Base-by-base conservation (phyloP, 1,140 invertebrate genomes). In the Pseudomyrmex concolor region DNA sequence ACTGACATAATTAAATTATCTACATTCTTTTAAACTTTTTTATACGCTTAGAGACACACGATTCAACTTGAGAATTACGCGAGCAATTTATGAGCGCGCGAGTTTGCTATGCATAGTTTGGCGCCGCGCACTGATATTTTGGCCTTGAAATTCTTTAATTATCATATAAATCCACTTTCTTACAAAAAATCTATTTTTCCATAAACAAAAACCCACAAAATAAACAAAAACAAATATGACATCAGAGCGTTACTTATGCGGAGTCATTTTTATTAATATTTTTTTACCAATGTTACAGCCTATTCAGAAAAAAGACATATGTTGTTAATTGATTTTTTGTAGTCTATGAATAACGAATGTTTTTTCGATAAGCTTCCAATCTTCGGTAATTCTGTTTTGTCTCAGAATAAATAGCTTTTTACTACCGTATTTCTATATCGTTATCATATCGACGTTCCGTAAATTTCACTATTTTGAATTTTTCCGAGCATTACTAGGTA, bases 281-380 rank as follows among this genome's bases (percentile, higher is more conserved):
- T 34, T 10, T 66, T 43, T 12, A 17, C 51, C 45, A 8, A 25
- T 63, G 3, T 2, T 8, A 66, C 34, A 22, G 2, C 2, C 5
- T 59, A 59, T 13, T 51, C 0, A 51, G 57, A n/a, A 10, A 66
- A 66, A 4, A 51, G 60, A 50, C 8, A n/a, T 66, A 45, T 17
- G 22, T 54, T 2, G 22, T 54, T 66, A 54, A 67, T 54, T 54
- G 48, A 76, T 66, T 25, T 2, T 9, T 12, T 12, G 17, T 62
- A 34, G 2, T 66, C 8, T 22, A 50, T 74, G 25, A 66, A 48
- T 72, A 25, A 19, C 62, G 2, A 64, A 45, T 77, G 54, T 25
- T 63, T 48, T 54, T 25, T 84, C 25, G 19, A 71, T 80, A 80
- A 50, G 43, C 54, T 80, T 48, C 10, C 19, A 80, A 70, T 80